Evolutionary conservation across 2,113 vertebrate genomes (phyloP).

Genomic region (Nanorana parkeri): DNA sequence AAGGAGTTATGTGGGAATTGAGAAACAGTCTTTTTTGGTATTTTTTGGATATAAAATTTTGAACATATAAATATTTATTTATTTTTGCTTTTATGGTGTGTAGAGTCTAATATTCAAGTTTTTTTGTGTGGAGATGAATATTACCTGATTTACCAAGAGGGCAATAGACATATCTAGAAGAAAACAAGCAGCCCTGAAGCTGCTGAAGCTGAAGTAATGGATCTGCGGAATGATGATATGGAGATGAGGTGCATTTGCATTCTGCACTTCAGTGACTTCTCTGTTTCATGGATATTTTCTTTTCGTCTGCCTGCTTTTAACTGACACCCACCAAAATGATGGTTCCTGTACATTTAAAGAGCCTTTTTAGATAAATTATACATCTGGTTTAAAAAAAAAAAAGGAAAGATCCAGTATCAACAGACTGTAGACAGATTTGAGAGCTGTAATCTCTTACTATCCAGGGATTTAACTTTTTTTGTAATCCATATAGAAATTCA

Average conservation of each 20-base stretch:
- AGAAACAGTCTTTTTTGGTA: no score
- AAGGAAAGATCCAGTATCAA: conserved; percentile 25
- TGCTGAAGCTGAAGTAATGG: no score
- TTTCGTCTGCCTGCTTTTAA: neutral
- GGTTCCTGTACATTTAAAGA: neutral
- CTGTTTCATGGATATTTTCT: no score
- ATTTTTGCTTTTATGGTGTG: no score
- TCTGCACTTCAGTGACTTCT: neutral
- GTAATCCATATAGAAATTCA: conserved; percentile 30
- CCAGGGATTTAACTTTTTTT: conserved; percentile 38
- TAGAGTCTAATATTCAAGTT: no score
- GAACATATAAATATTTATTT: no score
- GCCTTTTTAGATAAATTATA: conserved; percentile 27
- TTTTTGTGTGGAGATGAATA: no score
- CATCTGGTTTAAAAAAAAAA: conserved; percentile 9
- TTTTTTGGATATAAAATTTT: no score
- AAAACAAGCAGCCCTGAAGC: no score
- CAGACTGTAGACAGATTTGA: conserved; percentile 41
- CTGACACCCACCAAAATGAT: neutral
- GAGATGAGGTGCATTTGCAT: neutral
- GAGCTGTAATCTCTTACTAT: conserved; percentile 34
- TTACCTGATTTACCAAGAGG: no score
- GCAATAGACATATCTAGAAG: no score
- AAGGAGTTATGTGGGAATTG: no score
- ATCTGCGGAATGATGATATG: neutral